Evolutionary conservation across 2,113 vertebrate species (phyloP).

Genomic region (Megaceryle maxima): DNA sequence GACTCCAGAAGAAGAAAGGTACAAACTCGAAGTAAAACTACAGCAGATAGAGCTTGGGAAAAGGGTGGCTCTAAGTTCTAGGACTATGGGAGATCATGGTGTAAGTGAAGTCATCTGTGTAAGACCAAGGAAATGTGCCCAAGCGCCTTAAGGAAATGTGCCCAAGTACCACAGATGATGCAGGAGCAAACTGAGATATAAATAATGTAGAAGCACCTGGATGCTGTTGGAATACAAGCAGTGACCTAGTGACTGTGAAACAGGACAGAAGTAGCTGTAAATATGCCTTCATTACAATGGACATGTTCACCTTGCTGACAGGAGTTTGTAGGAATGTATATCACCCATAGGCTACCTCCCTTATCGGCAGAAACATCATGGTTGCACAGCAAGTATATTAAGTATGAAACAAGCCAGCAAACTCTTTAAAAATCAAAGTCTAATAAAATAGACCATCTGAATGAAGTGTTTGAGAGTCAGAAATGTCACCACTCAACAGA

Average conservation of each 20-base stretch:
- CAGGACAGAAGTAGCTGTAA: neutral
- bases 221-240: neutral
- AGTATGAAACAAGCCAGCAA: neutral
- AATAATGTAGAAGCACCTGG: neutral
- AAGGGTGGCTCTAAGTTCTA: neutral
- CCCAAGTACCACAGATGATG: neutral
- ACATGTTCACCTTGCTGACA: neutral
- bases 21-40: neutral
- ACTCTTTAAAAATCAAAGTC: neutral
- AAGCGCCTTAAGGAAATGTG: neutral
- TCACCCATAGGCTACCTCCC: neutral
- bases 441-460: neutral
- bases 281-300: neutral
- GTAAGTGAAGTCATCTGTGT: neutral
- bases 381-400: neutral
- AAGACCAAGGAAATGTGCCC: neutral
- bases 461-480: neutral
- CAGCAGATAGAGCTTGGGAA: neutral
- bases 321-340: neutral
- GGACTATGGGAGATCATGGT: neutral
- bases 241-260: neutral
- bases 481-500: neutral
- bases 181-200: neutral
- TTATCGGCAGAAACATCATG: neutral
- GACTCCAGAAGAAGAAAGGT: neutral